Percentiles rank a stretch among this genome's conserved stretches.
Evolutionary conservation across 2,113 vertebrate species (phyloP).

Genomic region (Alligator sinensis): DNA sequence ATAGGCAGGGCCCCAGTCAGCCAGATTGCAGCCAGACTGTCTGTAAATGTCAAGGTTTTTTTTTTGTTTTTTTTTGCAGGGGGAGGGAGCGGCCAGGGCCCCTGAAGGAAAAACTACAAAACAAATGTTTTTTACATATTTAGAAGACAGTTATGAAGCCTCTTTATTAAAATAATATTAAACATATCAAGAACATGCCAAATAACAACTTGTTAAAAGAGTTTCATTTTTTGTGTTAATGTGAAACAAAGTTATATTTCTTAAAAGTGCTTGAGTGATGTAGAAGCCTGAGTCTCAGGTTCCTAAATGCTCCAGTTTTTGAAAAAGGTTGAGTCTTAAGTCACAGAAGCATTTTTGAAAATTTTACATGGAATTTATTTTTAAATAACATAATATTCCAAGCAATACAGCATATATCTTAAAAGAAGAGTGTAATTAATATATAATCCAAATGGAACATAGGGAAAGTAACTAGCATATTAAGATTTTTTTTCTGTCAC

Average conservation of each 20-base stretch:
- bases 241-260: neutral
- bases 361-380: neutral
- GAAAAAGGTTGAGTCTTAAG: neutral
- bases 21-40: no score
- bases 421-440: neutral
- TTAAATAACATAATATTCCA: neutral
- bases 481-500: neutral
- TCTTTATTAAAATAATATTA: neutral
- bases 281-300: neutral
- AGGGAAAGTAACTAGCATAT: neutral
- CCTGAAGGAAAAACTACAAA: neutral
- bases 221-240: neutral
- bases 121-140: neutral
- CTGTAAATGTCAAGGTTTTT: no score
- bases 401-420: neutral
- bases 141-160: neutral
- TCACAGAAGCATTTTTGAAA: neutral
- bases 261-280: neutral
- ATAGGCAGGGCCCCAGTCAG: no score
- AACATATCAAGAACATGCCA: neutral
- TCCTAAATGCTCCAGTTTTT: neutral
- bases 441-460: neutral
- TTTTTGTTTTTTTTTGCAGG: no score
- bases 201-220: neutral
- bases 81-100: no score